These are phyloP conservation scores for Leptogaster cylindrica DNA, from an alignment of 2,888 invertebrate genomes.

Conservation along the genomic window DNA sequence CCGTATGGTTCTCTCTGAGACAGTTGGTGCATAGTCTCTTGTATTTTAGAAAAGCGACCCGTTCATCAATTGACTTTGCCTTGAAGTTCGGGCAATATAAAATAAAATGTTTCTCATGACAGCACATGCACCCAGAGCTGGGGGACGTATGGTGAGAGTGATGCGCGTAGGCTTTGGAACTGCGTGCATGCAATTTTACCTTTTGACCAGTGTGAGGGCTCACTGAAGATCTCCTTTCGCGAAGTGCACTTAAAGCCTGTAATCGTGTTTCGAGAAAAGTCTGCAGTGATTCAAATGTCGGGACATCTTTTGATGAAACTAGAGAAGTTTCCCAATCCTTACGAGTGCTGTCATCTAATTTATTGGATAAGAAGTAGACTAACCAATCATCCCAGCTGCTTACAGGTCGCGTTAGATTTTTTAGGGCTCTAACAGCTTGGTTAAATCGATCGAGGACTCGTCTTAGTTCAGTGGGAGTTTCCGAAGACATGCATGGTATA, in stretches of 20 bases:
- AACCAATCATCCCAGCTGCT: constrained; percentile 3
- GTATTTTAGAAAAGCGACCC: not conserved
- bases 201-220: not conserved
- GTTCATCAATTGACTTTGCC: not conserved
- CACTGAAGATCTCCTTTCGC: no score
- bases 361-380: not conserved
- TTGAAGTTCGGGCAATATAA: not conserved
- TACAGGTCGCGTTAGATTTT: not conserved
- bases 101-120: not conserved
- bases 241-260: no score
- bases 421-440: not conserved
- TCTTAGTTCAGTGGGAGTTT: not conserved
- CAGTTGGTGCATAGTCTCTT: not conserved
- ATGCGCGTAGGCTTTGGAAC: no score
- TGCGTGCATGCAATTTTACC: not conserved
- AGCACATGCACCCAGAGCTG: no score
- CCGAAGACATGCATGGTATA: not conserved
- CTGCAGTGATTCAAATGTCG: no score
- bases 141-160: no score
- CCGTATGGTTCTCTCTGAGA: not conserved
- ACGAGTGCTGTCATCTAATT: not conserved
- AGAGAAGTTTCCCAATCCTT: constrained; percentile 9
- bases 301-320: not conserved
- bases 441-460: not conserved
- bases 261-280: no score